Percentiles rank a stretch among this genome's conserved stretches.
Conservation (phyloP, 2,888 invertebrate species). For the Lepidonotus clava region DNA sequence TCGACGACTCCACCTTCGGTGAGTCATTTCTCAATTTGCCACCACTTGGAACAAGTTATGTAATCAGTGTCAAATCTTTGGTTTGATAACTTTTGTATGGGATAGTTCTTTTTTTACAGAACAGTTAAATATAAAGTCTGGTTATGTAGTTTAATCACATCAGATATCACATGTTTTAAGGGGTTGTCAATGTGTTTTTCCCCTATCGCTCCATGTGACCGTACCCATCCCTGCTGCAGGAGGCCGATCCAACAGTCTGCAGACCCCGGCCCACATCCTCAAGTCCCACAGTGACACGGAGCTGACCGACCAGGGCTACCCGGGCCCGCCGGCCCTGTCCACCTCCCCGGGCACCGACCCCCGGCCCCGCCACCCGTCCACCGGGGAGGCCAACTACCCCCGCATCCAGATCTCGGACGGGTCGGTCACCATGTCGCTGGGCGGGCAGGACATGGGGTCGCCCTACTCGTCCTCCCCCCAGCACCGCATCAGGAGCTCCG, state of each 20-base stretch:
- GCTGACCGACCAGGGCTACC: constrained; percentile 55
- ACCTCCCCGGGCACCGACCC: background rate
- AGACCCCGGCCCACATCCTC: constrained; percentile 56
- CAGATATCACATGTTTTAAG: too few species aligned
- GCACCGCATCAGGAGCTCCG: constrained; percentile 83
- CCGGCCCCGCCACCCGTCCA: background rate
- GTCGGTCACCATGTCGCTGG: background rate
- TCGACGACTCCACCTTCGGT: constrained; percentile 32
- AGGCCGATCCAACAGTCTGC: background rate
- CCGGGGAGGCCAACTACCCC: background rate
- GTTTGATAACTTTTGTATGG: too few species aligned
- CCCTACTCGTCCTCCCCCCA: constrained; percentile 48
- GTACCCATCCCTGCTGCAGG: background rate
- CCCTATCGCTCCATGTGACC: too few species aligned
- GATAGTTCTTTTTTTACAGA: too few species aligned
- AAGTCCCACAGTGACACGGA: constrained; percentile 68
- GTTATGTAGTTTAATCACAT: too few species aligned
- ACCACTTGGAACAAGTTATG: too few species aligned
- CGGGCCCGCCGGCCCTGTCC: background rate
- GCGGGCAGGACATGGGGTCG: background rate
- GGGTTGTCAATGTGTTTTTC: too few species aligned
- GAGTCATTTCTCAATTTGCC: background rate
- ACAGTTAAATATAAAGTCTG: too few species aligned
- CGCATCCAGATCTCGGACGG: constrained; percentile 36
- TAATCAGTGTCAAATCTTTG: too few species aligned